A percentile compares a stretch with the other conserved stretches of the same genome.
Evolutionary conservation across 2,888 invertebrate genomes (phyloP).

Genomic region (Eledona agricola): DNA sequence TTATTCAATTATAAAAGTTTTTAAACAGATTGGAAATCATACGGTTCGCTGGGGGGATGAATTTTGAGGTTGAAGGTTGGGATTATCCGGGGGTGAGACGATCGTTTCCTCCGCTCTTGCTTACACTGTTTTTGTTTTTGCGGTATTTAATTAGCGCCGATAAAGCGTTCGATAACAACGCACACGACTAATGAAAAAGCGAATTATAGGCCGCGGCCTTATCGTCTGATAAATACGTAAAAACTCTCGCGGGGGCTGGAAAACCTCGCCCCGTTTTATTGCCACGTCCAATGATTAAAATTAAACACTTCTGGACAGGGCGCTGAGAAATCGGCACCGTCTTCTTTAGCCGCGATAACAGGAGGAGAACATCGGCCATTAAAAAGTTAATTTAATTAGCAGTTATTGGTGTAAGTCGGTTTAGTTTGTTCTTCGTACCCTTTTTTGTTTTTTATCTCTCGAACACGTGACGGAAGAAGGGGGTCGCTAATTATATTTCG

Average conservation of each 20-base stretch:
- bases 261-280: constrained; percentile 44
- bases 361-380: constrained; percentile 55
- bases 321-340: no score
- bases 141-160: constrained; percentile 34
- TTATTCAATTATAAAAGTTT: constrained; percentile 63
- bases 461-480: constrained; percentile 40
- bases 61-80: constrained; percentile 46
- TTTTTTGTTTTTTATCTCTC: constrained; percentile 51
- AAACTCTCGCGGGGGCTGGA: constrained; percentile 42
- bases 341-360: no score
- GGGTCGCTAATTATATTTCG: constrained; percentile 32
- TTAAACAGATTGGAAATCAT: constrained; percentile 62
- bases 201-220: constrained; percentile 47
- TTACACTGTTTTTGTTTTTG: no score
- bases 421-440: no score
- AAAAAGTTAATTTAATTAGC: constrained; percentile 61
- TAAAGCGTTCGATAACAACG: constrained; percentile 41
- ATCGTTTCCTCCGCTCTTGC: no score
- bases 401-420: constrained; percentile 59
- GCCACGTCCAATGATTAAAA: constrained; percentile 44
- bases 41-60: constrained; percentile 55
- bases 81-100: no score
- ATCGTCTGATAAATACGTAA: constrained; percentile 47
- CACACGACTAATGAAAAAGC: constrained; percentile 42
- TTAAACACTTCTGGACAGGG: constrained; percentile 37